phyloP scores from a whole-genome alignment of 2,888 invertebrate species.

The Lasioglossum lativentre region DNA sequence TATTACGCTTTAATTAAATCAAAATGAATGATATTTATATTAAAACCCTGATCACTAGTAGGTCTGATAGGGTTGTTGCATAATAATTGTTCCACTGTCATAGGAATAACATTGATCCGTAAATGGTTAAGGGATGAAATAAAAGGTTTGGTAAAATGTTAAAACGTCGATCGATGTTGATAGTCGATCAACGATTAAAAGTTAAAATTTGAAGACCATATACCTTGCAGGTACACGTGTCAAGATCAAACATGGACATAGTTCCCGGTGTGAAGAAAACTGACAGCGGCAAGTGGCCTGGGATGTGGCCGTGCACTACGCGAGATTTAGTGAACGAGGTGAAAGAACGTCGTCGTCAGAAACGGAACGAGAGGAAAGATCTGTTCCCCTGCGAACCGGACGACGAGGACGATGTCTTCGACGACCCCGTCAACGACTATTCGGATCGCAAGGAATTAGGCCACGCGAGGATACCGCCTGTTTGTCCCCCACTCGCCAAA shows the following conservation, averaged over 20 bases:
- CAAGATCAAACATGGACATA: conserved; percentile 33
- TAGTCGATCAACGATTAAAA: too few relatives aligned
- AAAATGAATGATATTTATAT: too few relatives aligned
- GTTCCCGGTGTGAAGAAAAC: conserved; percentile 2
- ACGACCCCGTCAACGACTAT: conserved; percentile 68
- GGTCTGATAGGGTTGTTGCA: too few relatives aligned
- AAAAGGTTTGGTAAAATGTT: too few relatives aligned
- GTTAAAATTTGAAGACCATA: neutral
- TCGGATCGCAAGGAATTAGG: conserved; percentile 77
- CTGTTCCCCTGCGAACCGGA: conserved; percentile 69
- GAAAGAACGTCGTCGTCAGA: conserved; percentile 45
- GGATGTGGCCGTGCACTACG: conserved; percentile 72
- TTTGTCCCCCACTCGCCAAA: neutral
- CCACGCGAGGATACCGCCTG: conserved; percentile 75
- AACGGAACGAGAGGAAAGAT: conserved; percentile 63
- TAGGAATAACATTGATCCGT: too few relatives aligned
- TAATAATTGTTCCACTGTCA: too few relatives aligned
- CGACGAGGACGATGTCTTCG: conserved; percentile 42
- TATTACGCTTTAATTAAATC: too few relatives aligned
- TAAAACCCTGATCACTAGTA: too few relatives aligned
- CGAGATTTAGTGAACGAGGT: conserved; percentile 64
- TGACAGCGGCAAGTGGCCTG: conserved; percentile 70
- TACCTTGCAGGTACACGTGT: conserved; percentile 29
- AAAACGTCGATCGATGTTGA: too few relatives aligned
- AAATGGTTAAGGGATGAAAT: too few relatives aligned